Evolutionary conservation across 2,113 vertebrate species (phyloP).

Genomic region (Cyprinus carpio): DNA sequence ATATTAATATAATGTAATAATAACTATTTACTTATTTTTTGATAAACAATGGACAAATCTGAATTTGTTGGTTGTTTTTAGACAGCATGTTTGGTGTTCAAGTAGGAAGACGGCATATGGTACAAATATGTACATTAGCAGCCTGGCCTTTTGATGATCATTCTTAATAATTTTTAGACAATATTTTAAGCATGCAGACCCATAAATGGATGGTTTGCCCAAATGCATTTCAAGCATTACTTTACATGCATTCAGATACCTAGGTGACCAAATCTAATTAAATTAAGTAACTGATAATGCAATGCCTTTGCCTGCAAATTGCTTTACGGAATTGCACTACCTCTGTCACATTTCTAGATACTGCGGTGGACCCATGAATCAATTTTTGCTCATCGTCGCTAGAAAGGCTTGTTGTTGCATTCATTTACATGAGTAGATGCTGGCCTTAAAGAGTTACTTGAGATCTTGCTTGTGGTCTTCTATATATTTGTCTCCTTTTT

Average conservation of each 20-base stretch:
- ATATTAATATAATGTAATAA: too few species aligned
- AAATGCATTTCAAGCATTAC: too few species aligned
- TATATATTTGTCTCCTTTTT: background rate
- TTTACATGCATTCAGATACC: too few species aligned
- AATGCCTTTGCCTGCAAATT: background rate
- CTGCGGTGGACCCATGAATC: background rate
- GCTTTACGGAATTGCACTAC: background rate
- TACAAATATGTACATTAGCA: background rate
- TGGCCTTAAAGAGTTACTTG: background rate
- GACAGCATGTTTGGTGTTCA: background rate
- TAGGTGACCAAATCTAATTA: too few species aligned
- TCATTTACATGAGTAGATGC: background rate
- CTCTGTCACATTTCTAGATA: background rate
- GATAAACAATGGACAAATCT: too few species aligned
- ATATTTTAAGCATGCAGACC: background rate
- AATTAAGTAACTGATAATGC: too few species aligned
- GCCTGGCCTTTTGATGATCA: background rate
- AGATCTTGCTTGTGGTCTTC: background rate
- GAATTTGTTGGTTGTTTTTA: background rate
- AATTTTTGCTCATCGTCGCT: background rate
- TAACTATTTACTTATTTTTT: too few species aligned
- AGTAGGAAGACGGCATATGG: background rate
- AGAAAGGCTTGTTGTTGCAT: background rate
- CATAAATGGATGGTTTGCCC: too few species aligned
- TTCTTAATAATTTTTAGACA: background rate